These are phyloP conservation scores for Pardosa pseudoannulata DNA, from an alignment of 2,888 invertebrate genomes.

Conservation along the genomic window DNA sequence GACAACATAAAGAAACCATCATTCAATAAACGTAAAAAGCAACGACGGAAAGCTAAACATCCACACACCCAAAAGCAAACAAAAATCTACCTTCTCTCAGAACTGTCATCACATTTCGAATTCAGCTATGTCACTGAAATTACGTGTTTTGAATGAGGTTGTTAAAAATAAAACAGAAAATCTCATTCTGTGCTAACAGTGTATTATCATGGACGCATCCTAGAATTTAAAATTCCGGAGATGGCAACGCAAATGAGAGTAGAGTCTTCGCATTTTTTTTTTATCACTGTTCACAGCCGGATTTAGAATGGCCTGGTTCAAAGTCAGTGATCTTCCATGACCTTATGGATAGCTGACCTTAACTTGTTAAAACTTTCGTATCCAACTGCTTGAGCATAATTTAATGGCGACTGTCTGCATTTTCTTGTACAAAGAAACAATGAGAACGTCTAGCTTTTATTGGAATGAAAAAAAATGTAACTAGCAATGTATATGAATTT, in stretches of 20 bases:
- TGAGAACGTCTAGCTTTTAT: no score
- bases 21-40: no score
- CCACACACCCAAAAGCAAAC: neutral
- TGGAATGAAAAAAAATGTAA: no score
- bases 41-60: neutral
- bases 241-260: neutral
- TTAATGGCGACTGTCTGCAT: neutral
- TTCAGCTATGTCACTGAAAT: neutral
- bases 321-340: conserved; percentile 51
- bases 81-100: neutral
- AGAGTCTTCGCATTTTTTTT: neutral
- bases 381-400: neutral
- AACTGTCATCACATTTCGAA: neutral
- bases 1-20: no score
- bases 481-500: no score
- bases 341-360: conserved; percentile 7
- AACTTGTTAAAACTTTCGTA: neutral
- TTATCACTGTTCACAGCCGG: conserved; percentile 3
- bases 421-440: no score
- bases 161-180: neutral
- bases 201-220: neutral
- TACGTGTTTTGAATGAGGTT: neutral
- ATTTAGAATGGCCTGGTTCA: conserved; percentile 47
- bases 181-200: neutral
- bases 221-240: neutral